Base-by-base conservation (phyloP, 2,113 vertebrate species). In the Ranitomeya variabilis region DNA sequence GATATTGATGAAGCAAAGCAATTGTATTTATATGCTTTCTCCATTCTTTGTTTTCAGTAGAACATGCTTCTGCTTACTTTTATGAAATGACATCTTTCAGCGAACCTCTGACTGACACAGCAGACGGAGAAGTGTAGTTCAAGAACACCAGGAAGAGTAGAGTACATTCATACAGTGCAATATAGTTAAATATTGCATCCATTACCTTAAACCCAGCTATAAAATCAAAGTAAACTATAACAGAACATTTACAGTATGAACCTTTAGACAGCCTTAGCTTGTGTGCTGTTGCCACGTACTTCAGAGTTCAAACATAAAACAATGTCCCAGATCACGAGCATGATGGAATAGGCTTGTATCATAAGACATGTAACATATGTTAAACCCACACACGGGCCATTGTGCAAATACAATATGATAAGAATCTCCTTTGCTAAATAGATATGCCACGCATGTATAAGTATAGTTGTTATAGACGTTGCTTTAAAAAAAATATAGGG, bases 281-380 rank as follows among this genome's bases (percentile, higher is more conserved):
- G 21, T 86, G 23, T 86, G 55, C 71, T 52, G 54, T 77, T 86
- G 55, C 84, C 73, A 77, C 26, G 73, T 64, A 60, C 26, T 77
- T 31, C 55, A 62, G 51, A 60, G 73, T 62, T 52, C 54, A 86
- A 62, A 86, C 54, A 74, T 26, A 57, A 71, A 73, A 59, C 37
- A 14, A 74, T 55, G 57, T 67, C 18, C 67, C 18, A 69, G n/a
- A 71, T 67, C 71, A 77, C 45, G 55, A 76, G 26, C 51, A 86
- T 77, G 66, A 45, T 74, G 51, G 26, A 31, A 60, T 21, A 76
- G 0, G 31, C 62, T 37, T 45, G 21, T 55, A 66, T 59, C 66
- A 52, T 54, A 85, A 26, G 83, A 19, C 15, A 60, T 76, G 3
- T 45, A 57, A 62, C 69, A 86, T 23, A 54, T 86, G 71, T 55